Evolutionary conservation across 2,888 invertebrate species (phyloP).

Genomic region (Tenthredo amoena): DNA sequence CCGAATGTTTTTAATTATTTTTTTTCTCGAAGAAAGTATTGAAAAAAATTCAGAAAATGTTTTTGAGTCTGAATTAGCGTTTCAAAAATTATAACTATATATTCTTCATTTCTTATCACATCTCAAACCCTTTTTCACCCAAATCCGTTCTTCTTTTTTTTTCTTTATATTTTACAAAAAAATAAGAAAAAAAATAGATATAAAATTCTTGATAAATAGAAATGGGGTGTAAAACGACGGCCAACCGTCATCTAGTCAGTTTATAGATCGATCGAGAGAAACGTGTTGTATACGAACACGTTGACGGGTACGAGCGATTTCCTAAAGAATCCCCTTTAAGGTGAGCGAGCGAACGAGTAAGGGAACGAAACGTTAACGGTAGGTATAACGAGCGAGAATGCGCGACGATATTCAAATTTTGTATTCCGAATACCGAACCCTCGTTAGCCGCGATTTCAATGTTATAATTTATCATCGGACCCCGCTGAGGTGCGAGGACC

Average conservation of each 20-base stretch:
- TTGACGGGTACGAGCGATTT: not conserved
- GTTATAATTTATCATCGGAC: constrained; percentile 75
- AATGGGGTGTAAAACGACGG: no score
- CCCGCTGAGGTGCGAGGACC: constrained; percentile 70
- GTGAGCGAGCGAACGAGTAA: not conserved
- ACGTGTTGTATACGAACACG: not conserved
- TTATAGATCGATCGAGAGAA: not conserved
- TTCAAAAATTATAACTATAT: no score
- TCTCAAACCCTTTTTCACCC: no score
- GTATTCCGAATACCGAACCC: constrained; percentile 64
- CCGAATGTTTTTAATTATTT: no score
- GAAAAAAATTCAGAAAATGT: no score
- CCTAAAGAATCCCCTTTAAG: not conserved
- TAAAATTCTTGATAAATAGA: no score
- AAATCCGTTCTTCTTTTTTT: no score
- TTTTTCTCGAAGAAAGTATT: no score
- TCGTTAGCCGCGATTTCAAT: constrained; percentile 74
- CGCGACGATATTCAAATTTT: constrained; percentile 75
- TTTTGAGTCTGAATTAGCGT: no score
- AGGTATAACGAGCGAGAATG: constrained; percentile 41
- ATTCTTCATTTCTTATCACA: no score
- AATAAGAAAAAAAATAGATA: no score
- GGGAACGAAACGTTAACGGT: constrained; percentile 5
- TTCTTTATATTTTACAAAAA: no score
- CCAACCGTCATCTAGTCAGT: not conserved